Percentiles rank a stretch among this genome's conserved stretches.
These are phyloP conservation scores for Sminthurides aquaticus DNA, from an alignment of 2,888 invertebrate species.

Conservation along the genomic window DNA sequence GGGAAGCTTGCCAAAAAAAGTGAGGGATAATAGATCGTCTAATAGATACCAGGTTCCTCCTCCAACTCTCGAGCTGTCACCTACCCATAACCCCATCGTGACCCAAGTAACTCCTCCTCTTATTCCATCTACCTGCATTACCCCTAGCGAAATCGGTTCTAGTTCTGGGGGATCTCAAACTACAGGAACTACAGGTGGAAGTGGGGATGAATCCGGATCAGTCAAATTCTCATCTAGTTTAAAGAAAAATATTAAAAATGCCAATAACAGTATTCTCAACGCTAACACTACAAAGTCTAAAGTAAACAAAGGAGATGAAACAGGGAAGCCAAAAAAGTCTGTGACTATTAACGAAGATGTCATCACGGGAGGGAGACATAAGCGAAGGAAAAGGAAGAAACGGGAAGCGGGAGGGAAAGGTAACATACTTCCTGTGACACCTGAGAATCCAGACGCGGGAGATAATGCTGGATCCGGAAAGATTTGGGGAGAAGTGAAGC, in stretches of 20 bases:
- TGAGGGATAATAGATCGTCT: conserved; percentile 23
- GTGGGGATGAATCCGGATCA: conserved; percentile 2
- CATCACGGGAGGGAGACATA: conserved; percentile 4
- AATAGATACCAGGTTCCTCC: conserved; percentile 12
- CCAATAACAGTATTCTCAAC: background rate
- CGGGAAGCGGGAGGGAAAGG: background rate
- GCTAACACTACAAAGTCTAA: background rate
- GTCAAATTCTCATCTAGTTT: background rate
- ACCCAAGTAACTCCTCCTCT: background rate
- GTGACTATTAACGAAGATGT: conserved; percentile 17
- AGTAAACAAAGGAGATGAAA: background rate
- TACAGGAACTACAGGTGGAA: background rate
- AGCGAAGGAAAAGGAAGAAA: conserved; percentile 12
- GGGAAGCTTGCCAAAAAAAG: conserved; percentile 11
- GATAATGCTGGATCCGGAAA: background rate
- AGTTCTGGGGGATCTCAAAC: background rate
- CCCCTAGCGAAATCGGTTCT: conserved; percentile 4
- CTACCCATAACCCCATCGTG: background rate
- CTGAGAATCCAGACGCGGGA: background rate
- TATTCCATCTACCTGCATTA: background rate
- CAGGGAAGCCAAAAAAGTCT: conserved; percentile 10
- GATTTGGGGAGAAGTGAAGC: conserved; percentile 29
- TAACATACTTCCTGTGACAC: background rate
- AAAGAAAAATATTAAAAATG: conserved; percentile 6
- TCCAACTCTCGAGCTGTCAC: background rate